phyloP scores from a whole-genome alignment of 1,140 invertebrate genomes.

The Zaprionus taronus region DNA sequence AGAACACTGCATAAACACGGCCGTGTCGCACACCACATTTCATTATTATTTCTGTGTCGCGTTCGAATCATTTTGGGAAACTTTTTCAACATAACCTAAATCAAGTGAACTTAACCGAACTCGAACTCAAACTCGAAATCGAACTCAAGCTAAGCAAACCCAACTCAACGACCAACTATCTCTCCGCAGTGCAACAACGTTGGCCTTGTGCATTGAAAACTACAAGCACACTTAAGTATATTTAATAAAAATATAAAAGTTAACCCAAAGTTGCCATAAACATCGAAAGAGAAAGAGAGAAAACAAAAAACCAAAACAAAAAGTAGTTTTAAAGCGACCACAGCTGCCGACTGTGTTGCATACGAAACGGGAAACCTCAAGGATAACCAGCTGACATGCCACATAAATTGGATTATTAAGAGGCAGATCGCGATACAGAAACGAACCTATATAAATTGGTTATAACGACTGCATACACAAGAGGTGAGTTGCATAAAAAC shows the following conservation, averaged over 20 bases:
- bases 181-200: conserved; percentile 63
- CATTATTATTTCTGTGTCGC: conserved; percentile 51
- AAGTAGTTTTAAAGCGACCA: conserved; percentile 36
- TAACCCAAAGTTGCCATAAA: conserved; percentile 71
- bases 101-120: conserved; percentile 14
- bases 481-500: conserved; percentile 61
- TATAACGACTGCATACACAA: conserved; percentile 50
- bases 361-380: conserved; percentile 62
- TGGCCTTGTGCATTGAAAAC: conserved; percentile 65
- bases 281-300: conserved; percentile 37
- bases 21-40: conserved; percentile 39
- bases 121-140: not conserved
- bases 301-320: conserved; percentile 9
- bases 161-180: conserved; percentile 44
- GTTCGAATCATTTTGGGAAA: conserved; percentile 17
- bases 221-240: conserved; percentile 41
- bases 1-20: conserved; percentile 57
- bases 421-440: conserved; percentile 47
- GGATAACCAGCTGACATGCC: conserved; percentile 81
- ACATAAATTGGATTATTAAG: conserved; percentile 81
- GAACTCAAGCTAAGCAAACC: not conserved
- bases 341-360: conserved; percentile 48
- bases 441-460: conserved; percentile 45
- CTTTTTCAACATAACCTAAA: conserved; percentile 31
- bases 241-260: conserved; percentile 52